Percentiles rank a stretch among this genome's conserved stretches.
Conservation (phyloP, 2,888 invertebrate genomes). For the Ennomos quercinarius region DNA sequence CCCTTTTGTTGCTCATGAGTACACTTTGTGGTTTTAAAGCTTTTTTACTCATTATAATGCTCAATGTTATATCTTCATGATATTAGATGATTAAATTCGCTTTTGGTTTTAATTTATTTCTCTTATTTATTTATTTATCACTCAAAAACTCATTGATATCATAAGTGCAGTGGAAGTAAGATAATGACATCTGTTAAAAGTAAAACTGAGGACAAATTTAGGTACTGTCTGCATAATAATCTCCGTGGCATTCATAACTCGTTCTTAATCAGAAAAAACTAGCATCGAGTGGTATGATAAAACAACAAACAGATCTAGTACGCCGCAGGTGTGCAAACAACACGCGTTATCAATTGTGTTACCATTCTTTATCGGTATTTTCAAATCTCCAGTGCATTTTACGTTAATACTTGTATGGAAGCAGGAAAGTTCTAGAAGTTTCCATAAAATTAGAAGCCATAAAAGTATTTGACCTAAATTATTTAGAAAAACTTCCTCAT, state of each 20-base stretch:
- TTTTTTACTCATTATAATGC: constrained; percentile 82
- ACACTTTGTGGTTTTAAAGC: constrained; percentile 60
- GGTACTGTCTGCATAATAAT: constrained; percentile 18
- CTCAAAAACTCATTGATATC: constrained; percentile 32
- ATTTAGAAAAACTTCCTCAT: neutral
- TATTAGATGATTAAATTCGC: constrained; percentile 74
- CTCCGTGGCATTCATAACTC: constrained; percentile 31
- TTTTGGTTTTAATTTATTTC: constrained; percentile 71
- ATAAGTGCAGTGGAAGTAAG: constrained; percentile 31
- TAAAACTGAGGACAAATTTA: constrained; percentile 12
- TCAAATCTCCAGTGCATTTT: constrained; percentile 6
- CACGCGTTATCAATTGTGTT: constrained; percentile 19
- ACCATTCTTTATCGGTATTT: constrained; percentile 10
- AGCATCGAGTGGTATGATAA: constrained; percentile 3
- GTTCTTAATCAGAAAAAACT: constrained; percentile 5
- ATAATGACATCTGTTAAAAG: constrained; percentile 16
- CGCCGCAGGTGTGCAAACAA: constrained; percentile 20
- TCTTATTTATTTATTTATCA: constrained; percentile 62
- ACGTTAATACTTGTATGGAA: neutral
- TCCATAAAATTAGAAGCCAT: neutral
- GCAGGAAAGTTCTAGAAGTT: neutral
- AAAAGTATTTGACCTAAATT: neutral
- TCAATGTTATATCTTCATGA: constrained; percentile 80
- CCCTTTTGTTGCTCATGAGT: constrained; percentile 75
- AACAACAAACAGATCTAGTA: constrained; percentile 14